Base-by-base conservation (phyloP, 2,888 invertebrate genomes). In the Pteria penguin region DNA sequence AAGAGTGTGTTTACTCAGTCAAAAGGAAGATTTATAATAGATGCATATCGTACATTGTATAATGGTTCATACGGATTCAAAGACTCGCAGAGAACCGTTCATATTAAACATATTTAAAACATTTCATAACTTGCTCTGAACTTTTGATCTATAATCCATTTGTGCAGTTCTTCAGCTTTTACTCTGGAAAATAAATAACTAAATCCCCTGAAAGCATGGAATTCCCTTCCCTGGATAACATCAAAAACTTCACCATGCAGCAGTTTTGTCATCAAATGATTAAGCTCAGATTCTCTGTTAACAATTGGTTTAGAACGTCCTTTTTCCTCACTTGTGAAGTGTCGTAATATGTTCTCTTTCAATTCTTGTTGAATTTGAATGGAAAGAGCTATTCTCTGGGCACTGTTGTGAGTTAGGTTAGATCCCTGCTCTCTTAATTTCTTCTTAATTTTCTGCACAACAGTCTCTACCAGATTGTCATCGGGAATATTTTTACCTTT, bases 401-500 rank as follows among this genome's bases (percentile, higher is more conserved):
- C 76, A 76, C 72, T 76, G n/a, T 63, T 24, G 27, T 57, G 69
- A 14, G 72, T 77, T 18, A 62, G 57, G 52, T 77, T 77, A 29
- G 77, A 31, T 4, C 77, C 77, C 26, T 73, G 73, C 14, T 31
- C 29, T 14, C 55, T 27, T 5, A 77, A 36, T 61, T 69, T 65
- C 27, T 77, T 65, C 58, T 70, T 77, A 14, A 70, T 32, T n/a
- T 52, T 65, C 32, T 77, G 72, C n/a, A 77, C 73, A 1, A 36
- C 18, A n/a, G 69, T 54, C 58, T 77, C 74, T 24, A 73, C 73
- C 11, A 77, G 58, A 63, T 77, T 77, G 55, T 77, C 73, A 63
- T 70, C 70, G 14, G 75, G 63, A 52, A 75, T 70, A 24, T 75
- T 75, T 14, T 62, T 55, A 8, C 68, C 63, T 11, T 18, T 52